Evolutionary conservation across 1,140 invertebrate species (phyloP).

Genomic region (Penaeus vannamei): DNA sequence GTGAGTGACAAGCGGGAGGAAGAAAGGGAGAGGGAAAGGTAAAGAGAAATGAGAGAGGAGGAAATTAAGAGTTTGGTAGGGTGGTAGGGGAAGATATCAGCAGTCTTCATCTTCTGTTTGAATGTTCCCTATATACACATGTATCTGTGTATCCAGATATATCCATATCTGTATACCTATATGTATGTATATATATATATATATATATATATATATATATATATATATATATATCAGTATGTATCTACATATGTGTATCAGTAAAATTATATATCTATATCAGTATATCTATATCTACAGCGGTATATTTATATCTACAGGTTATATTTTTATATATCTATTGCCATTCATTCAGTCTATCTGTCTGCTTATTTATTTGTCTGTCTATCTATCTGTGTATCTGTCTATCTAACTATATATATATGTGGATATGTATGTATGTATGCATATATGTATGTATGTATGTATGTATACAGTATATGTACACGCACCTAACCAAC

Average conservation of each 20-base stretch:
- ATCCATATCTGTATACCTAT: too few relatives aligned
- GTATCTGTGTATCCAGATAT: too few relatives aligned
- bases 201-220: conserved; percentile 28
- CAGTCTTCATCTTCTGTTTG: too few relatives aligned
- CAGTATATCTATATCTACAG: neutral
- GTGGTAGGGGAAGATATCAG: too few relatives aligned
- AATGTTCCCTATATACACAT: too few relatives aligned
- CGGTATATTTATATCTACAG: neutral
- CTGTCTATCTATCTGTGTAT: neutral
- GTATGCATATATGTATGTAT: neutral
- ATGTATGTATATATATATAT: neutral
- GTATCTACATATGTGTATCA: neutral
- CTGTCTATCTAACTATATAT: neutral
- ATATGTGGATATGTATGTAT: neutral
- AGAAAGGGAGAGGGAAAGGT: too few relatives aligned
- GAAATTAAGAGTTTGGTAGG: too few relatives aligned
- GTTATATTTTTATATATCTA: neutral
- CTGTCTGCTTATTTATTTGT: too few relatives aligned
- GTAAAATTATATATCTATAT: neutral
- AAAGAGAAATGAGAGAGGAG: too few relatives aligned
- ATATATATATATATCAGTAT: conserved; percentile 8
- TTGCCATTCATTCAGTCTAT: too few relatives aligned
- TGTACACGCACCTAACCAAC: neutral
- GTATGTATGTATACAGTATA: neutral
- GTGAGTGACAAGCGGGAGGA: too few relatives aligned